Base-by-base conservation (phyloP, 1,140 invertebrate species). In the Magallana gigas region DNA sequence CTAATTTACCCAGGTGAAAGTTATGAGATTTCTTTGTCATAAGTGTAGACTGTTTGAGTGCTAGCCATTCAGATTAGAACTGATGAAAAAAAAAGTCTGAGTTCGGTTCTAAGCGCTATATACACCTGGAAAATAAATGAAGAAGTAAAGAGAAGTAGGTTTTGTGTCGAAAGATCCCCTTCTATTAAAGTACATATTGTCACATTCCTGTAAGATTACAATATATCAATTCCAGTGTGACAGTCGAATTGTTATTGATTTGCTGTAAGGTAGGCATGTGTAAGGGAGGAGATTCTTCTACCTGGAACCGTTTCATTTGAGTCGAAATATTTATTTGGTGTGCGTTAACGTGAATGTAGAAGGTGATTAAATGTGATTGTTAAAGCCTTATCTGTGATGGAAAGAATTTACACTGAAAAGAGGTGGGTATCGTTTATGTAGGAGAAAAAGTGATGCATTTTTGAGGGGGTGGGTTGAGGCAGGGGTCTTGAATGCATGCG, bases 161-260 rank as follows among this genome's bases (percentile, higher is more conserved):
- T 36, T 76, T 76, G 68, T 76, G 68, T 76, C 36, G 9, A 29
- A 23, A 76, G 68, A 76, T 76, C 23, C 23, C 23, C 23, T 12
- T 29, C 23, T 76, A 76, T 76, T 76, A 76, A 76, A 76, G 68
- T 76, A 76, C 68, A 76, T 36, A 76, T 76, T 76, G 68, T 76
- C 68, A 76, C 68, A 76, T 76, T 76, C 68, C 23, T 76, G 68
- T 29, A 76, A 76, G 68, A 76, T 76, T 76, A 76, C 68, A 76
- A 76, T 76, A 76, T 76, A 76, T 76, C 68, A 76, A 76, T 76
- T 29, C 14, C 68, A 76, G 68, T 76, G 68, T 76, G 68, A 76
- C 68, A 76, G 68, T 29, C 36, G 68, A 76, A 76, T 36, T 76
- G 68, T 9, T 76, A 76, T 76, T 76, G 68, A 76, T 76, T 76